Base-by-base conservation (phyloP, 2,888 invertebrate genomes). In the Micropterix aruncella region DNA sequence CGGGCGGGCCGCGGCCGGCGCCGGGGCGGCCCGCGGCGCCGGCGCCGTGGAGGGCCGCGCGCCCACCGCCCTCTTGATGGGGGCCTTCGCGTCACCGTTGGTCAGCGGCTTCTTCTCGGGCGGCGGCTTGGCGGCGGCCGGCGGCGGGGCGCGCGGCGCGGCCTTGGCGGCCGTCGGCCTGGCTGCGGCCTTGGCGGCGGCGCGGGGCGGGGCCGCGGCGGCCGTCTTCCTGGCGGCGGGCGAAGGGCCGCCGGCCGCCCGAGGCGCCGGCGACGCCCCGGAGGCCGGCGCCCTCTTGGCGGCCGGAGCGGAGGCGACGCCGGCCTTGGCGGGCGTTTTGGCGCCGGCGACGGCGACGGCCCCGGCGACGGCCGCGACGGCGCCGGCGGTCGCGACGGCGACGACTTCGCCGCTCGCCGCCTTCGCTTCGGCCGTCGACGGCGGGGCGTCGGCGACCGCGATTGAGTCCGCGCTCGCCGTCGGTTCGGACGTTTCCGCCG, bases 21-120 rank as follows among this genome's bases (percentile, higher is more conserved):
- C 50, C 44, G 59, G 48, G 50, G 56, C 49, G 27, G 53, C 46
- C 39, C 50, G 49, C 19, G 54, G 43, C 12, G 56, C 43, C 37
- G 54, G 44, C 15, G 52, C 42, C 40, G 46, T 45, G 9, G 52
- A 42, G 18, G 41, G 38, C 27, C 38, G 9, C 2, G 37, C 27
- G 17, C 56, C 48, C 47, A 43, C 41, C 5, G 49, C 41, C 37
- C 55, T 58, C 48, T 47, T 53, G 9, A 52, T 51, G 2, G 53
- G 46, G 4, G 59, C 57, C 54, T 74, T 74, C 1, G 60, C 63
- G 42, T 78, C 78, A 9, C 77, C 78, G 53, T 77, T 79, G 2
- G 69, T 55, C 5, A 73, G 56, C 0, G 75, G 66, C 55, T 75
- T 75, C 55, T 67, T 75, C 18, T 74, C 74, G 1, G 55, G 37